Evolutionary conservation across 1,140 invertebrate species (phyloP).

Genomic region (Yoshiicerus persimilis): DNA sequence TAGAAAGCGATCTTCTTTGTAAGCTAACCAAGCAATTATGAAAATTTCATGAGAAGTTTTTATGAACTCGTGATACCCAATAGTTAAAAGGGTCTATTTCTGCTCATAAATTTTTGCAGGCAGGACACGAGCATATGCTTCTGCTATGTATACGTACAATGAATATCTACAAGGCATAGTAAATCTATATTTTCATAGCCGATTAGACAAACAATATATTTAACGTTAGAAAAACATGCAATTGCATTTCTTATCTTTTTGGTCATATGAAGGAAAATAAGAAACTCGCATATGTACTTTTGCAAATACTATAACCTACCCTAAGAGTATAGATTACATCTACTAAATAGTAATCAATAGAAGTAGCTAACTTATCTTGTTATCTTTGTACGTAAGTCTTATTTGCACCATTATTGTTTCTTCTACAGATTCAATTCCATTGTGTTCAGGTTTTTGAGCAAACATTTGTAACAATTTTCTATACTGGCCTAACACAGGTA

Average conservation of each 20-base stretch:
- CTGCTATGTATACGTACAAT: neutral
- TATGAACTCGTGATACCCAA: conserved; percentile 6
- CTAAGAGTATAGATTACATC: neutral
- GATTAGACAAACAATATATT: neutral
- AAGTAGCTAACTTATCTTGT: neutral
- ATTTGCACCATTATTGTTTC: neutral
- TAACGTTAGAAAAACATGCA: neutral
- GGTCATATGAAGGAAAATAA: neutral
- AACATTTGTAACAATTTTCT: neutral
- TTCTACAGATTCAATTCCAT: neutral
- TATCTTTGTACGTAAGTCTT: neutral
- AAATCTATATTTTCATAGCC: conserved; percentile 18
- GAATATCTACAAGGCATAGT: neutral
- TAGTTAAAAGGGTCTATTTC: conserved; percentile 3
- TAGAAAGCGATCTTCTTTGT: conserved; percentile 5
- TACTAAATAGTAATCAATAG: neutral
- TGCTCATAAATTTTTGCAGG: neutral
- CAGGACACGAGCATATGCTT: conserved; percentile 6
- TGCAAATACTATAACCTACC: neutral
- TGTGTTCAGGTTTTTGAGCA: neutral
- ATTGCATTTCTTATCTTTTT: neutral
- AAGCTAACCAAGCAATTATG: neutral
- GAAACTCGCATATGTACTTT: neutral
- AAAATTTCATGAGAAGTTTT: conserved; percentile 11
- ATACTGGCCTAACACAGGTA: neutral